Evolutionary conservation across 37 sponge, comb jelly and placozoan species (phyloP).

Genomic region (Cladorhizidae sp.): DNA sequence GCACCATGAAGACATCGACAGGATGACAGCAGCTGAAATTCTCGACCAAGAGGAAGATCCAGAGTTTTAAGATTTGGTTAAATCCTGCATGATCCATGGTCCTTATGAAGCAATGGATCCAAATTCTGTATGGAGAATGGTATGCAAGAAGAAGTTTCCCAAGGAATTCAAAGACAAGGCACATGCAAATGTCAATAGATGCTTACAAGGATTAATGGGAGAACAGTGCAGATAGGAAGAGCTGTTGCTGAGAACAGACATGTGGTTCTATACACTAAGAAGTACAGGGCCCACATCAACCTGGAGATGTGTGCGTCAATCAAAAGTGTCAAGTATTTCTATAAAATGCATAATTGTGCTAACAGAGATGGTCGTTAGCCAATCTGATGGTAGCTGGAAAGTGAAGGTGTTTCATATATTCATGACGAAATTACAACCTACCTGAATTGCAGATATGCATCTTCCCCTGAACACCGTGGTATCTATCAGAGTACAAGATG

Average conservation of each 20-base stretch:
- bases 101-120: not conserved
- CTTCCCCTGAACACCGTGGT: too few relatives aligned
- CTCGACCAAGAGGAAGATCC: not conserved
- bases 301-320: not conserved
- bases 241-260: not conserved
- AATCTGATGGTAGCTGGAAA: too few relatives aligned
- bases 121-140: constrained; percentile 2
- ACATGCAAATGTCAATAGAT: too few relatives aligned
- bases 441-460: too few relatives aligned
- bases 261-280: not conserved
- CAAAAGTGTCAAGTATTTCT: too few relatives aligned
- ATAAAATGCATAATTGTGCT: too few relatives aligned
- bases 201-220: not conserved
- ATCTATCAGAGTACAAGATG: too few relatives aligned
- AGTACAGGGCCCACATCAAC: not conserved
- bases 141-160: constrained; percentile 18
- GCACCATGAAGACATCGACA: not conserved
- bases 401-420: too few relatives aligned
- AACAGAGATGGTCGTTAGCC: not conserved
- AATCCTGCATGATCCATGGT: constrained; percentile 3
- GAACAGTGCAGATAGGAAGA: not conserved
- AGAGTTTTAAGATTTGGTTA: not conserved
- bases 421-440: too few relatives aligned
- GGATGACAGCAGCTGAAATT: not conserved
- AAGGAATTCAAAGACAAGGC: too few relatives aligned